Conservation (phyloP, 2,888 invertebrate species). For the Diarsia dahlii region DNA sequence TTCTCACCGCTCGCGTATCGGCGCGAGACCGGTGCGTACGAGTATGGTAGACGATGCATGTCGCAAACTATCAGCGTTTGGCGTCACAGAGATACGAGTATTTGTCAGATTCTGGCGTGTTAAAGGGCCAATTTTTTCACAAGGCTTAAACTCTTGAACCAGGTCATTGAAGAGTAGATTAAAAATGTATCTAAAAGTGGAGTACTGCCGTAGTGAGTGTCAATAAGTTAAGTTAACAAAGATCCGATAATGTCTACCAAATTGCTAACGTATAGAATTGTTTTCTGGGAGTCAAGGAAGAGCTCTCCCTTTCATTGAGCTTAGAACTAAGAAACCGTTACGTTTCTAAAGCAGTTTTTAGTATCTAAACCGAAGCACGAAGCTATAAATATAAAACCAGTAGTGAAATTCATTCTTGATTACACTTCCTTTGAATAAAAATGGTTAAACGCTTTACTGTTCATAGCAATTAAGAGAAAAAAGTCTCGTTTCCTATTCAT, state of each 20-base stretch:
- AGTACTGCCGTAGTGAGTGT: not conserved
- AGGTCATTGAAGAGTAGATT: not conserved
- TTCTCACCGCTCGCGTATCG: constrained; percentile 85
- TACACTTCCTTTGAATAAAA: constrained; percentile 40
- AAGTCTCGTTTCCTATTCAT: constrained; percentile 53
- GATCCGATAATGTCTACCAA: not conserved
- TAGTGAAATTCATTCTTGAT: constrained; percentile 21
- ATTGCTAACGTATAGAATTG: not conserved
- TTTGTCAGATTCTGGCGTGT: not conserved
- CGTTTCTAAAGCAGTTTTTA: not conserved
- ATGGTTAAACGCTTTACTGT: constrained; percentile 32
- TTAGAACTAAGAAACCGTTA: not conserved
- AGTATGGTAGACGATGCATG: constrained; percentile 61
- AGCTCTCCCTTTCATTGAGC: no score
- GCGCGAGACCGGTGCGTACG: constrained; percentile 76
- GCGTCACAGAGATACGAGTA: constrained; percentile 1
- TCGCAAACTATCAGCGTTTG: constrained; percentile 66
- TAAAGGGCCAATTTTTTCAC: not conserved
- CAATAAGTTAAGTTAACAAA: constrained; percentile 3
- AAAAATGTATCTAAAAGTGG: not conserved
- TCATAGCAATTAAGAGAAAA: constrained; percentile 48
- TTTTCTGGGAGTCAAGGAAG: not conserved
- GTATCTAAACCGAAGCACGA: not conserved
- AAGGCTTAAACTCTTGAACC: not conserved
- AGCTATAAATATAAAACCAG: constrained; percentile 17